Evolutionary conservation across 30 jellyfish, hydroid and myxozoan species (phyloP).

Genomic region (Aurelia sp.): DNA sequence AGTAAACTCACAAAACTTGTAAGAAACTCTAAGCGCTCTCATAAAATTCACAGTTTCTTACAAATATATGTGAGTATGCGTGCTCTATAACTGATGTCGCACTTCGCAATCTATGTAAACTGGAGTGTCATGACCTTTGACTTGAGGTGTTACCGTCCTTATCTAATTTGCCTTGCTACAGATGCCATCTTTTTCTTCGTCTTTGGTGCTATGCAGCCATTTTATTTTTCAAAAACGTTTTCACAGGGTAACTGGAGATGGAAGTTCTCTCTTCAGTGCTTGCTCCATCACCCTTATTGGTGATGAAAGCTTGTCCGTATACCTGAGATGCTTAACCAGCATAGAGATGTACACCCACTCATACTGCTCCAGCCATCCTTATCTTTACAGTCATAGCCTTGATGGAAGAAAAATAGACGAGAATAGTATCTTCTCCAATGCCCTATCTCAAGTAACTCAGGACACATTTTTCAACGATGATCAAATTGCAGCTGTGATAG

Average conservation of each 20-base stretch:
- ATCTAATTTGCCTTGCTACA: too few relatives aligned
- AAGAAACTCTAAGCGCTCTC: too few relatives aligned
- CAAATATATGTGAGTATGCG: too few relatives aligned
- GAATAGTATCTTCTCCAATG: conserved; percentile 3
- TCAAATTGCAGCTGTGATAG: background rate
- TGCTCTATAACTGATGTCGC: too few relatives aligned
- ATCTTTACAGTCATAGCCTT: background rate
- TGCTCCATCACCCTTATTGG: conserved; percentile 34
- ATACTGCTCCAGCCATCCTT: conserved; percentile 49
- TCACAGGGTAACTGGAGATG: conserved; percentile 38
- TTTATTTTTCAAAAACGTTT: background rate
- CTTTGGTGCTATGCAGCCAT: too few relatives aligned
- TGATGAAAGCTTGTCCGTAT: conserved; percentile 26
- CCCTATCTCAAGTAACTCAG: conserved; percentile 5
- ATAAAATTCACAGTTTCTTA: too few relatives aligned
- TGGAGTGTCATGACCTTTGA: too few relatives aligned
- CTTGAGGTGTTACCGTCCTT: too few relatives aligned
- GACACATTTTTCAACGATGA: background rate
- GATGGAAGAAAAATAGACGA: background rate
- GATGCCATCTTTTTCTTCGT: too few relatives aligned
- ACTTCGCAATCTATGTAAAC: too few relatives aligned
- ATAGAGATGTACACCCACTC: conserved; percentile 38
- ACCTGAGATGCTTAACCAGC: conserved; percentile 33
- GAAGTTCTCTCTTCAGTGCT: conserved; percentile 55
- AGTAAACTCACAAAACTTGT: too few relatives aligned